A percentile compares a stretch with the other conserved stretches of the same genome.
Conservation (phyloP, 2,888 invertebrate species). For the Eugnorisma glareosa region DNA sequence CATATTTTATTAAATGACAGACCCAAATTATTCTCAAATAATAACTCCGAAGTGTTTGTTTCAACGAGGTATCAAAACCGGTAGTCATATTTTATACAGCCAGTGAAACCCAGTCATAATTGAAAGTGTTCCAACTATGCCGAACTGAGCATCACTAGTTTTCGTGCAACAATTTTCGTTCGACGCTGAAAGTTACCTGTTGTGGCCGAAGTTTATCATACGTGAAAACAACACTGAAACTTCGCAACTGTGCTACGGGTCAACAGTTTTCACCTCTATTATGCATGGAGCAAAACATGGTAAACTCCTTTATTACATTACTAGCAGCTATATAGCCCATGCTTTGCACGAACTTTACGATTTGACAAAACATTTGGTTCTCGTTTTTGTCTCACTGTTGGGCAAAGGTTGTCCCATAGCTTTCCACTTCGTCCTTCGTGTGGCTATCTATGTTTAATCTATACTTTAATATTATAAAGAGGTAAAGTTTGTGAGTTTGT, state of each 20-base stretch:
- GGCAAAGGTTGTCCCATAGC: too few species aligned
- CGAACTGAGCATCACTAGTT: slow-evolving; percentile 40
- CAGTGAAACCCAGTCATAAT: slow-evolving; percentile 16
- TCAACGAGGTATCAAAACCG: neutral
- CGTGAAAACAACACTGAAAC: slow-evolving; percentile 61
- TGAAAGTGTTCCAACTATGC: slow-evolving; percentile 48
- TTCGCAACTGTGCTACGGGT: slow-evolving; percentile 46
- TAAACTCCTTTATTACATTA: slow-evolving; percentile 30
- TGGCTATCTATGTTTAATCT: too few species aligned
- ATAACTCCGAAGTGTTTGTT: neutral
- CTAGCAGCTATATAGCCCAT: neutral
- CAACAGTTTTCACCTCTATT: slow-evolving; percentile 51
- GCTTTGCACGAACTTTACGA: neutral
- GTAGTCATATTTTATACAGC: slow-evolving; percentile 10
- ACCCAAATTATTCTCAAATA: neutral
- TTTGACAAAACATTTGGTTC: neutral
- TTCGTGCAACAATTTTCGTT: slow-evolving; percentile 57
- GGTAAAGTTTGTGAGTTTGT: too few species aligned
- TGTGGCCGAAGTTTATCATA: slow-evolving; percentile 60
- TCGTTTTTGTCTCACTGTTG: neutral
- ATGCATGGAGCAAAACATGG: slow-evolving; percentile 16
- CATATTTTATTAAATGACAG: neutral
- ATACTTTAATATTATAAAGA: too few species aligned
- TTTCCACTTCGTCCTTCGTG: too few species aligned
- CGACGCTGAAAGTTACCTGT: slow-evolving; percentile 64